Evolutionary conservation across 2,797 vertebrate species (phyloP).

Genomic region (Anomalospiza imberbis): DNA sequence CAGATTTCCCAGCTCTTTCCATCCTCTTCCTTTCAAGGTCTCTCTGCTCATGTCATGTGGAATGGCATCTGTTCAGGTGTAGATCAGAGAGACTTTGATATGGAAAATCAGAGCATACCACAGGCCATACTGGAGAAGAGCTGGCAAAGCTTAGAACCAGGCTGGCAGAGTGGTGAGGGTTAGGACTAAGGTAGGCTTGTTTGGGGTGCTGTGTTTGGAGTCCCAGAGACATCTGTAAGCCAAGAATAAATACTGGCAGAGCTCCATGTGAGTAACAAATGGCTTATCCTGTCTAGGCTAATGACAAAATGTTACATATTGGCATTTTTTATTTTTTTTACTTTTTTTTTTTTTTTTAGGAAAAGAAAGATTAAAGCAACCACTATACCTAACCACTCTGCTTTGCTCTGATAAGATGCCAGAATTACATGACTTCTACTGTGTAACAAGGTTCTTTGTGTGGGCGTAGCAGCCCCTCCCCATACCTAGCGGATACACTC

Average conservation of each 20-base stretch:
- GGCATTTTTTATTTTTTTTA: background rate
- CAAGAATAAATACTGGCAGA: conserved; percentile 50
- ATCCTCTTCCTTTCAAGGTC: background rate
- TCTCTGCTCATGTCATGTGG: conserved; percentile 28
- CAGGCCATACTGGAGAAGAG: conserved; percentile 5
- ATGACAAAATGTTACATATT: conserved; percentile 47
- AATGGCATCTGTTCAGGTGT: conserved; percentile 37
- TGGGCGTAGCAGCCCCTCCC: conserved; percentile 46
- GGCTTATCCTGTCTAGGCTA: background rate
- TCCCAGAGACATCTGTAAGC: conserved; percentile 2
- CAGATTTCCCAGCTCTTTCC: background rate
- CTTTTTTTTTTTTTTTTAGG: background rate
- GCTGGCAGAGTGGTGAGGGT: background rate
- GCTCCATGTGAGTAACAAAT: background rate
- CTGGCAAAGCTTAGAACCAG: conserved; percentile 23
- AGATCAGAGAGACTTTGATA: conserved; percentile 56
- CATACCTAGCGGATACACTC: conserved; percentile 57
- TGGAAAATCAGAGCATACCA: conserved; percentile 49
- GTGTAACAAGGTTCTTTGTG: conserved; percentile 11
- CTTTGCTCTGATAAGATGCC: conserved; percentile 56
- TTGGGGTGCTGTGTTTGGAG: background rate
- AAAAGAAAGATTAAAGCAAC: conserved; percentile 51
- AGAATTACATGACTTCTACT: conserved; percentile 39
- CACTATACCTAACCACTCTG: background rate
- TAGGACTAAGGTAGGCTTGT: background rate